Base-by-base conservation (phyloP, 1,140 invertebrate species). In the Lethrus apterus region DNA sequence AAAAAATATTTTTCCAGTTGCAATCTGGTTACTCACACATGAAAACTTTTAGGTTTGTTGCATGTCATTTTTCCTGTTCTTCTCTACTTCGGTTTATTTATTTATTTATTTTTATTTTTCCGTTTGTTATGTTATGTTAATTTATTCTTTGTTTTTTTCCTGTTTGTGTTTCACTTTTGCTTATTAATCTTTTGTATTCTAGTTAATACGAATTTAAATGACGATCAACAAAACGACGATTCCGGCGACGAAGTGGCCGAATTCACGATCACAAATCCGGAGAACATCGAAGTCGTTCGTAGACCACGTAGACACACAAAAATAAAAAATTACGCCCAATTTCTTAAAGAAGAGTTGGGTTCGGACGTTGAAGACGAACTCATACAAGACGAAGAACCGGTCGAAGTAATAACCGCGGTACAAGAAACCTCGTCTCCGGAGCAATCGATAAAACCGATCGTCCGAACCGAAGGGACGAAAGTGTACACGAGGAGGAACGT, bases 391-490 rank as follows among this genome's bases (percentile, higher is more conserved):
- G 32, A 46, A 49, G 35, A 41, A 30, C 17, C 46, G 23, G 10
- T 31, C 21, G 21, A 44, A 11, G 14, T 7, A 26, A 26, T 7
- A 26, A 26, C 23, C n/a, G 5, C 5, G n/a, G n/a, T 7, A 11
- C 2, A 18, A 33, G 2, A 33, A 8, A 5, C 5, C 4, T 5
- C 5, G 31, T 5, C 5, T 33, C 31, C 5, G 7, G 44, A 50
- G 5, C 46, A 52, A 4, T 35, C 30, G 2, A 63, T 66, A 15
- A 67, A 63, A 51, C 64, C 64, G 0, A 62, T 67, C 19, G 41
- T 64, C 14, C 41, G 63, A 14, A 45, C 43, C 2, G 63, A 67
- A 55, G 63, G 63, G 3, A 64, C 63, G 3, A 67, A 64, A 51
- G 56, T 58, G 14, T 66, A 56, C 54, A 56, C 52, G 5, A 55